phyloP scores from a whole-genome alignment of 2,888 invertebrate genomes.

The Tortrix viridana region DNA sequence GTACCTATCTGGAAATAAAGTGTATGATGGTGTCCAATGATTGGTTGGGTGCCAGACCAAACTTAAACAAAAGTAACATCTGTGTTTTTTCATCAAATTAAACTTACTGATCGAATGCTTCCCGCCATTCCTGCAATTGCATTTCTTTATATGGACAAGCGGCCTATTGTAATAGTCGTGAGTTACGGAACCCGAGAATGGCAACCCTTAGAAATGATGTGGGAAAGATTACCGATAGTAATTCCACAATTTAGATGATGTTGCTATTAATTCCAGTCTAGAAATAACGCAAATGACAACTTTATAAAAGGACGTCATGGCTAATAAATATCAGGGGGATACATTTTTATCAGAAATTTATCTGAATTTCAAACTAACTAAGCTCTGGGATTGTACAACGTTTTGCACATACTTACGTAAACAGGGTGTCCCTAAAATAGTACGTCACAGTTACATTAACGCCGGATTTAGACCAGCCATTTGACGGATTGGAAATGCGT shows the following conservation, averaged over 20 bases:
- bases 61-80: not conserved
- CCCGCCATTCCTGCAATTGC: slow-evolving; percentile 46
- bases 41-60: too few relatives aligned
- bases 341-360: too few relatives aligned
- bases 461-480: too few relatives aligned
- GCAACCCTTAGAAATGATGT: slow-evolving; percentile 42
- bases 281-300: not conserved
- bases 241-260: slow-evolving; percentile 21
- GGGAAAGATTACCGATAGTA: slow-evolving; percentile 33
- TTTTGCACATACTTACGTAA: too few relatives aligned
- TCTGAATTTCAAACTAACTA: too few relatives aligned
- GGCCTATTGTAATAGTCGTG: slow-evolving; percentile 51
- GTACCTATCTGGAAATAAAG: too few relatives aligned
- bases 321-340: too few relatives aligned
- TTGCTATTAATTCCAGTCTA: not conserved
- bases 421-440: too few relatives aligned
- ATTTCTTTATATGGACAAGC: slow-evolving; percentile 59
- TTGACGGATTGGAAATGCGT: too few relatives aligned
- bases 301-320: not conserved
- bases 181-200: slow-evolving; percentile 45
- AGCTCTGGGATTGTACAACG: too few relatives aligned
- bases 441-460: too few relatives aligned
- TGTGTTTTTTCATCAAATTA: not conserved
- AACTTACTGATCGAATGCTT: slow-evolving; percentile 13
- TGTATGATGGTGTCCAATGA: too few relatives aligned